Base-by-base conservation (phyloP, 2,797 vertebrate species). In the Microctenopoma lineatum region DNA sequence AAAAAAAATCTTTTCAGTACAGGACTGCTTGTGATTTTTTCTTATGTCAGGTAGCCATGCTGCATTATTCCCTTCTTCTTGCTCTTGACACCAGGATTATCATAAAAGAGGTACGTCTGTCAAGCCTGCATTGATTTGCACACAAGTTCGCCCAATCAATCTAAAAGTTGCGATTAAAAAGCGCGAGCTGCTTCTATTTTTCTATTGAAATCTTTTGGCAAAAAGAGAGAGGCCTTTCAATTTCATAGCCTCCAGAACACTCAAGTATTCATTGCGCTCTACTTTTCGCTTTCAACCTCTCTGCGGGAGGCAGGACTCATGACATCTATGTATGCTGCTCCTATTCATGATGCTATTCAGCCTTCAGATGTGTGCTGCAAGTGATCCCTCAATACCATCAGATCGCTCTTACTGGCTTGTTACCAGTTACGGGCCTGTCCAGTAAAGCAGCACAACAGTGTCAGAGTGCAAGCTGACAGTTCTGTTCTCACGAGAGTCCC, bases 271-370 rank as follows among this genome's bases (percentile, higher is more conserved):
- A 93, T 91, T 86, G 84, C 90, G 88, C 84, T 92, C 92, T 85
- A 85, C 88, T 93, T 91, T 88, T 90, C 84, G 88, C 94, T 95
- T 95, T 96, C 94, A 95, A 89, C 87, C 87, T 94, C 95, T 90
- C 95, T 59, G 93, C 92, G 81, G 94, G 95, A 95, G 94, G 92
- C 89, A 92, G 91, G 91, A 86, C 89, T 85, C 86, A 89, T 95
- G 95, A 95, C 94, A 95, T 96, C 94, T 95, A 94, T 94, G 95
- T 94, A 93, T 84, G 94, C 94, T 90, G 91, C 87, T 94, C 92
- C 94, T 89, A 89, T 94, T 96, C 95, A 95, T 93, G 90, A 94
- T 91, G 92, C 91, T 93, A 90, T 89, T 89, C 91, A 95, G 92
- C 93, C 92, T 93, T 95, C 94, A 94, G 93, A 95, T 93, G 94